Percentiles rank a stretch among this genome's conserved stretches.
Conservation (phyloP, 2,888 invertebrate species). For the Platycheirus albimanus region DNA sequence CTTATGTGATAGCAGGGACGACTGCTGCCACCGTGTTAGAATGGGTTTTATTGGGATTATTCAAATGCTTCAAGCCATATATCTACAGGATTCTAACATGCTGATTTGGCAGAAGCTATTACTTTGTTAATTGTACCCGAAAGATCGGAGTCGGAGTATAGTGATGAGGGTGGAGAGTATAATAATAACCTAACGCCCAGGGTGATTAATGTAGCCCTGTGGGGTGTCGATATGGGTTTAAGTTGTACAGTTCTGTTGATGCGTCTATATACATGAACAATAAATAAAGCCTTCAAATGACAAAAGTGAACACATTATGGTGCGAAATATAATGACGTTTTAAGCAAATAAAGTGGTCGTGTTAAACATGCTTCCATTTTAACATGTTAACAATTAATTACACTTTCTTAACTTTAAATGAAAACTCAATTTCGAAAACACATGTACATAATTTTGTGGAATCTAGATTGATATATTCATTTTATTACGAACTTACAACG, state of each 20-base stretch:
- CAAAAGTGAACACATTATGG: background rate
- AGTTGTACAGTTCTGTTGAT: background rate
- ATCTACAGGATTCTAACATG: conserved; percentile 34
- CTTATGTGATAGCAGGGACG: conserved; percentile 19
- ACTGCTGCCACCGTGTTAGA: conserved; percentile 9
- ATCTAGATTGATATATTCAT: too few relatives aligned
- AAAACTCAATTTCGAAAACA: too few relatives aligned
- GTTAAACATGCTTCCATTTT: too few relatives aligned
- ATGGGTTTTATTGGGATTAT: conserved; percentile 27
- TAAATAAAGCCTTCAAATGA: background rate
- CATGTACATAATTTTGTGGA: too few relatives aligned
- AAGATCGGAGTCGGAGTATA: background rate
- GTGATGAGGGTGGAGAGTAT: background rate
- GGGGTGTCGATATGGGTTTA: background rate
- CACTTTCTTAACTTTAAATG: too few relatives aligned
- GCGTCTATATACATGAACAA: background rate
- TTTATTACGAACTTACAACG: too few relatives aligned
- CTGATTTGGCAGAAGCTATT: conserved; percentile 47
- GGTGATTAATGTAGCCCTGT: background rate
- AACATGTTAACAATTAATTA: too few relatives aligned
- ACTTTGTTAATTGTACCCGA: conserved; percentile 21
- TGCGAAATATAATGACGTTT: too few relatives aligned
- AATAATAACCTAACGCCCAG: background rate
- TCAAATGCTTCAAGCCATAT: conserved; percentile 34
- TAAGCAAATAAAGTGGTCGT: too few relatives aligned